Conservation (phyloP, 1,140 invertebrate genomes). For the Halictus rubicundus region DNA sequence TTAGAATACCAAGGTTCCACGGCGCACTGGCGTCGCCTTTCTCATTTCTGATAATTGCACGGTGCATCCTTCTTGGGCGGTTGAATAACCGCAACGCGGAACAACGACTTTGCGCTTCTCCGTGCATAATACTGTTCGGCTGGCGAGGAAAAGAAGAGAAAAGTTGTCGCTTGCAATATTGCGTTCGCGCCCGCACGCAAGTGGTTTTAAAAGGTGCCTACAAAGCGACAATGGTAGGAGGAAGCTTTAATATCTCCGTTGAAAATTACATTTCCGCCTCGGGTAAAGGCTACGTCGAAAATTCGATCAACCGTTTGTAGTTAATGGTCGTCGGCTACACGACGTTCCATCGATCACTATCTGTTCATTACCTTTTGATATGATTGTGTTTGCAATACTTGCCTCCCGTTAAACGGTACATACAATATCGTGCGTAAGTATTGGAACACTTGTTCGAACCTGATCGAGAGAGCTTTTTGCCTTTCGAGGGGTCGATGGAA, state of each 20-base stretch:
- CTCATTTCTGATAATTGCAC: slow-evolving; percentile 43
- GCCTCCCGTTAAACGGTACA: no score
- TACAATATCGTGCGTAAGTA: no score
- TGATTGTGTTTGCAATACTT: no score
- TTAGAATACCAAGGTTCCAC: no score
- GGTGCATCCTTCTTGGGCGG: slow-evolving; percentile 6
- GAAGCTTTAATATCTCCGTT: not conserved
- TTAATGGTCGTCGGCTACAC: not conserved
- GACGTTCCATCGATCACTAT: no score
- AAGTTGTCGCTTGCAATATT: slow-evolving; percentile 6
- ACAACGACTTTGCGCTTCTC: not conserved
- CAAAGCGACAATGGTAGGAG: not conserved
- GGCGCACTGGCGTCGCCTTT: not conserved
- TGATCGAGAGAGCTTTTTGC: no score
- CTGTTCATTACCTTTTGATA: no score
- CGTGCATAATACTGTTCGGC: not conserved
- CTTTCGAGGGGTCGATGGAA: no score
- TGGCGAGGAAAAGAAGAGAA: not conserved
- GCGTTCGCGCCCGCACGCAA: not conserved
- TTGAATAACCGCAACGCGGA: slow-evolving; percentile 15
- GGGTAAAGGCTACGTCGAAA: not conserved
- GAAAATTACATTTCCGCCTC: not conserved
- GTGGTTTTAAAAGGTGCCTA: slow-evolving; percentile 3
- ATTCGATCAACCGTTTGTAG: not conserved
- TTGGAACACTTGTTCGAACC: no score